These are phyloP conservation scores for rabbit (Oryctolagus cuniculus) DNA, from an alignment of 2,113 vertebrate species.

Conservation along the genomic window DNA sequence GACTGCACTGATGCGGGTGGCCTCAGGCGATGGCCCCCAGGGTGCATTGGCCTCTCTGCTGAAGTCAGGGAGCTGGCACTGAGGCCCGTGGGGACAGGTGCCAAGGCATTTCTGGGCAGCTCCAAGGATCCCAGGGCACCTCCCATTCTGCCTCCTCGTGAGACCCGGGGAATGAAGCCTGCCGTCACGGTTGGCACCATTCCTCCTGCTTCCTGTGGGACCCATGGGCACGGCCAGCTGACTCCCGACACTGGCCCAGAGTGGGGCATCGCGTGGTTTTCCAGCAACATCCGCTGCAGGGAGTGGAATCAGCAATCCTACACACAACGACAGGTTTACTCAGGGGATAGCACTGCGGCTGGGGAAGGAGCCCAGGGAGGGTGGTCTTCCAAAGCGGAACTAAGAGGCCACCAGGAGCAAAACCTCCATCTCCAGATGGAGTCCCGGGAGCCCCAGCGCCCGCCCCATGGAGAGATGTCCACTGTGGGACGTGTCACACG, in stretches of 20 bases:
- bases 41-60: not conserved
- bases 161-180: accelerated
- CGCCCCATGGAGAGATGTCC: not conserved
- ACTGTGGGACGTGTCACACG: not conserved
- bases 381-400: not conserved
- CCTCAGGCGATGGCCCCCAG: not conserved
- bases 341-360: not conserved
- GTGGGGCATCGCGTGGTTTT: not conserved
- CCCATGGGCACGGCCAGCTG: too few relatives aligned
- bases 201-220: not conserved
- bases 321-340: not conserved
- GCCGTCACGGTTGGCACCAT: not conserved
- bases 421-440: not conserved
- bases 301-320: not conserved
- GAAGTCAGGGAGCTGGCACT: not conserved
- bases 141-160: not conserved
- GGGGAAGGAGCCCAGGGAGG: not conserved
- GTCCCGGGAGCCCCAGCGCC: not conserved
- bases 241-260: not conserved
- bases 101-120: accelerated
- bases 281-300: not conserved
- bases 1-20: not conserved
- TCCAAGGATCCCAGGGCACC: too few relatives aligned
- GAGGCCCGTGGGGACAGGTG: not conserved
- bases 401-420: not conserved